Percentiles rank a stretch among this genome's conserved stretches.
phyloP scores from a whole-genome alignment of 2,888 invertebrate genomes.

The Tiliacea citrago region DNA sequence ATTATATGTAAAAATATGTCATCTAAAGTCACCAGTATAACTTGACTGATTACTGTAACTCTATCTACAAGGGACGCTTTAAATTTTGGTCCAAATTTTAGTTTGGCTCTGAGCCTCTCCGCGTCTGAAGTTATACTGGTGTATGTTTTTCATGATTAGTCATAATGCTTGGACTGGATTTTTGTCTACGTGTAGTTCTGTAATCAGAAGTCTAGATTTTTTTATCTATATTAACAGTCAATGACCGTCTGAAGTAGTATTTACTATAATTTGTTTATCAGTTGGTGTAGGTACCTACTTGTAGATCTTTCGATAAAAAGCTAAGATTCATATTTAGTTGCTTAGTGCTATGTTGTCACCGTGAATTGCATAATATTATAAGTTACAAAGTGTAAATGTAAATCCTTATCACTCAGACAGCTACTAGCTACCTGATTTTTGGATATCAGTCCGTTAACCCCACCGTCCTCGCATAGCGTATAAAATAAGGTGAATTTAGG shows the following conservation, averaged over 20 bases:
- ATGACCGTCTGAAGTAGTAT: slow-evolving; percentile 50
- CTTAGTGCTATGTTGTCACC: slow-evolving; percentile 6
- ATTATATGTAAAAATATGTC: slow-evolving; percentile 22
- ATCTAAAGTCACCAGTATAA: background rate
- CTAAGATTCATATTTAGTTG: slow-evolving; percentile 17
- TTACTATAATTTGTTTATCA: slow-evolving; percentile 54
- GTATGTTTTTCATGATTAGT: background rate
- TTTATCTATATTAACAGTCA: slow-evolving; percentile 37
- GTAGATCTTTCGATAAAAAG: slow-evolving; percentile 20
- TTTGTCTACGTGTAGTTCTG: background rate
- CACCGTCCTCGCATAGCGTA: too few species aligned
- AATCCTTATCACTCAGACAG: background rate
- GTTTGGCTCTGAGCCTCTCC: background rate
- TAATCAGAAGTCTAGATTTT: slow-evolving; percentile 39
- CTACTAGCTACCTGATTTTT: background rate
- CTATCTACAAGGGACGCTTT: background rate
- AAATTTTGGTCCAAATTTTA: background rate
- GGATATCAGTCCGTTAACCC: slow-evolving; percentile 2
- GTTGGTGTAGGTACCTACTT: slow-evolving; percentile 44
- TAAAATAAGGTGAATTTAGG: too few species aligned
- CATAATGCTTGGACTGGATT: background rate
- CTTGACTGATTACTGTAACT: background rate
- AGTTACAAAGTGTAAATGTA: background rate
- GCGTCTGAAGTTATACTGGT: background rate
- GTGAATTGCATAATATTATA: background rate